Base-by-base conservation (phyloP, 2,888 invertebrate species). In the Habroteleia sp. region DNA sequence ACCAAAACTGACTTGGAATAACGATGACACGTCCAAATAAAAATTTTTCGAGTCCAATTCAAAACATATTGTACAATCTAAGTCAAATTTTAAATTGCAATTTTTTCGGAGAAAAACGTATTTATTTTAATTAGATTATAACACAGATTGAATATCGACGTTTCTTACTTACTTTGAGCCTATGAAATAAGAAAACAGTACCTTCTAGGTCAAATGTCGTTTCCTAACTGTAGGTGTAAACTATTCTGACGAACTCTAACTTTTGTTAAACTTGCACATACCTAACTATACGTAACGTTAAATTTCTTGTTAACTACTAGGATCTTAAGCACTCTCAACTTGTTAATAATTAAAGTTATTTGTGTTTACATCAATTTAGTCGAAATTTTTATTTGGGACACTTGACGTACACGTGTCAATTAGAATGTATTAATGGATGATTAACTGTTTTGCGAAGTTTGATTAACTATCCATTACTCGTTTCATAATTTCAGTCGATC, bases 401-500 rank as follows among this genome's bases (percentile, higher is more conserved):
- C n/a, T 10, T 33, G 23, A 52, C 50, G 0, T 25, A 6, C 8
- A 23, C 14, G 35, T 52, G 37, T 54, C 27, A 10, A 14, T 25
- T 3, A 20, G 14, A 27, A 4, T 35, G 5, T 3, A 1, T 37
- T 35, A 6, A 52, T 14, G 37, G 17, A 25, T 25, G 8, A 25
- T 29, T 52, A 37, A 52, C 25, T 0, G 1, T 8, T 23, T 25
- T 52, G 35, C 6, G 23, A 33, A 17, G 4, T 31, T 35, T 20
- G 23, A 33, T 33, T 48, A 17, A 33, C 11, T 35, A 13, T 33
- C 0, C 7, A 42, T 25, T 42, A 42, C 13, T 11, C 25, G 3
- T 11, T 25, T 17, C 39, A 56, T 56, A 37, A 29, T 41, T 39
- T 56, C 41, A 56, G 56, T 31, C 31, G 42, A 56, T 42, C 56